Evolutionary conservation across 2,888 invertebrate genomes (phyloP).

Genomic region (Dolomedes plantarius): DNA sequence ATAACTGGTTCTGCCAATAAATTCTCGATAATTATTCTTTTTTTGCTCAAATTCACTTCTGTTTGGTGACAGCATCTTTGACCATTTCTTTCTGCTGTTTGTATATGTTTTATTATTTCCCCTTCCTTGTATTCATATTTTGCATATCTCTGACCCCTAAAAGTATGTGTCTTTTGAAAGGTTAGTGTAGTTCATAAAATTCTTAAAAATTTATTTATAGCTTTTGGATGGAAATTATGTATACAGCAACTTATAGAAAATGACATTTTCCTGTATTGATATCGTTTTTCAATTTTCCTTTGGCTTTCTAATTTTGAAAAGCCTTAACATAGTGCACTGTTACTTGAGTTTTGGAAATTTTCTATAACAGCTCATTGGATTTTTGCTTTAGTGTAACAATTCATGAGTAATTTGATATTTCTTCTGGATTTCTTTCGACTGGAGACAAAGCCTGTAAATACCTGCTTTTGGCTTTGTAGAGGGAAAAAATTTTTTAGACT

Average conservation of each 20-base stretch:
- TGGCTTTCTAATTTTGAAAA: conserved; percentile 47
- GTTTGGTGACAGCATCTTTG: conserved; percentile 56
- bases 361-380: conserved; percentile 32
- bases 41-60: conserved; percentile 30
- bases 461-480: conserved; percentile 66
- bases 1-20: conserved; percentile 40
- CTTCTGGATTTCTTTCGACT: conserved; percentile 37
- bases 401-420: conserved; percentile 3
- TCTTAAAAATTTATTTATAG: background rate
- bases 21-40: background rate
- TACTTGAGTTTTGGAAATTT: conserved; percentile 49
- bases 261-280: background rate
- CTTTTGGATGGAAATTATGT: background rate
- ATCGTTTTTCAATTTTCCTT: conserved; percentile 30
- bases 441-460: conserved; percentile 63
- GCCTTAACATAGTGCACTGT: conserved; percentile 54
- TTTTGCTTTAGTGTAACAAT: conserved; percentile 16
- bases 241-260: background rate
- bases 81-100: conserved; percentile 24
- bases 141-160: conserved; percentile 1
- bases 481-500: conserved; percentile 25
- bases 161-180: conserved; percentile 7
- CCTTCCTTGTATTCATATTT: conserved; percentile 2
- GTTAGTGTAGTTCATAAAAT: conserved; percentile 12
- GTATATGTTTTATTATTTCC: background rate